Percentiles rank a stretch among this genome's conserved stretches.
Evolutionary conservation across 2,113 vertebrate species (phyloP).

Genomic region (Nanorana parkeri): DNA sequence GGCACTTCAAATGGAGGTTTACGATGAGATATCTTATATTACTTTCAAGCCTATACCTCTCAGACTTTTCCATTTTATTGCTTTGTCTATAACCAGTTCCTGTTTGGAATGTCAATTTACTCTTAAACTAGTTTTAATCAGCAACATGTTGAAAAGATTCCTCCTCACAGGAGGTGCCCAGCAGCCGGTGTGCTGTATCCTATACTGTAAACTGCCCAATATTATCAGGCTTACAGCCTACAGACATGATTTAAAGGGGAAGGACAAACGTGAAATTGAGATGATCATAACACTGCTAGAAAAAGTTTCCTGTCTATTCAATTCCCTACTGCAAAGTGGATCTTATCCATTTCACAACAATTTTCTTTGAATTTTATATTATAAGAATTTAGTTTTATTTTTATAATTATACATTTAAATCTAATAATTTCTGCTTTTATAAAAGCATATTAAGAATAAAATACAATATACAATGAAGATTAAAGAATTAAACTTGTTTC

Average conservation of each 20-base stretch:
- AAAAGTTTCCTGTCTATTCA: too few relatives aligned
- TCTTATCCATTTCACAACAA: too few relatives aligned
- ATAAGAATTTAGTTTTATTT: too few relatives aligned
- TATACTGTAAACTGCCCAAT: neutral
- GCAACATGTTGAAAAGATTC: conserved; percentile 32
- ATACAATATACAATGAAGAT: too few relatives aligned
- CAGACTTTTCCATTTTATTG: conserved; percentile 42
- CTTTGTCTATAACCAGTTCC: conserved; percentile 41
- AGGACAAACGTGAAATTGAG: too few relatives aligned
- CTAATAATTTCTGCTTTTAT: too few relatives aligned
- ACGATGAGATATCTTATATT: conserved; percentile 24
- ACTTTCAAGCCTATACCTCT: conserved; percentile 21
- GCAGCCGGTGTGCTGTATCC: neutral
- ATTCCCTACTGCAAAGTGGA: too few relatives aligned
- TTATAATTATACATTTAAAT: too few relatives aligned
- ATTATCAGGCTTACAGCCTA: neutral
- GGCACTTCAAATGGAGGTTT: neutral
- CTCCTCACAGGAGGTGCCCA: neutral
- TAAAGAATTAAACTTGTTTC: too few relatives aligned
- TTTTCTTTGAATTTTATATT: too few relatives aligned
- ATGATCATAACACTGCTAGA: too few relatives aligned
- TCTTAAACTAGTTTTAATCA: conserved; percentile 47
- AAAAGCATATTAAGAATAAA: too few relatives aligned
- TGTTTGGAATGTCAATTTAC: conserved; percentile 39
- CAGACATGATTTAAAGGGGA: neutral